Base-by-base conservation (phyloP, 2,113 vertebrate species). In the Malurus elegans region DNA sequence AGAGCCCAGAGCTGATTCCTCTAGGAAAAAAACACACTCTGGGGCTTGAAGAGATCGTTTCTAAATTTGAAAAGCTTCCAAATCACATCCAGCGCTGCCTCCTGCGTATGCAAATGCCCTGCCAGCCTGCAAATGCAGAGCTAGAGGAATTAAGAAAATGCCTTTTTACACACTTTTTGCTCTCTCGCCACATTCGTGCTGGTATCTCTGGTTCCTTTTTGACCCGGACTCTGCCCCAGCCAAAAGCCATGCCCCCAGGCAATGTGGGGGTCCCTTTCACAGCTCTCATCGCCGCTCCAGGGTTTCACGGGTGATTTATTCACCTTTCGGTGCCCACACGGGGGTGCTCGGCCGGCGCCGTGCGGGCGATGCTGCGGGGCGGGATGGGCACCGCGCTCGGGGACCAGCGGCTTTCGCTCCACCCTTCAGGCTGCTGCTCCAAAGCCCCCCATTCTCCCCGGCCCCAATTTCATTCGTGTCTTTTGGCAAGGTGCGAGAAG, bases 251-350 rank as follows among this genome's bases (percentile, higher is more conserved):
- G 51, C 36, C 81, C 42, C 1, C 14, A 29, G 69, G 58, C 6
- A 3, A 3, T 6, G 44, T 48, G 7, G 6, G 4, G 0, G 4
- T 57, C 15, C 34, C 26, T 50, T 54, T 42, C 17, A 38, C 38
- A 11, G 10, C 38, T 10, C 11, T 38, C 38, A 38, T 38, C 10
- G 38, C 38, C 38, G 10, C 38, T 38, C 9, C 38, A 38, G 38
- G 38, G 38, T 38, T 42, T 29, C 38, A 13, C 8, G 18, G 69
- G 5, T 0, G 14, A 12, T 20, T 56, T 31, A 19, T 47, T 26
- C 28, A 20, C 36, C 21, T 3, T 1, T 38, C 61, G 11, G 70
- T 11, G 69, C 40, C 19, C 94, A 42, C 95, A 74, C 19, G 80
- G 56, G 93, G 95, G 86, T 65, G 86, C 72, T 88, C 40, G 3